Evolutionary conservation across 2,888 invertebrate genomes (phyloP).

Genomic region (Melanostoma scalare): DNA sequence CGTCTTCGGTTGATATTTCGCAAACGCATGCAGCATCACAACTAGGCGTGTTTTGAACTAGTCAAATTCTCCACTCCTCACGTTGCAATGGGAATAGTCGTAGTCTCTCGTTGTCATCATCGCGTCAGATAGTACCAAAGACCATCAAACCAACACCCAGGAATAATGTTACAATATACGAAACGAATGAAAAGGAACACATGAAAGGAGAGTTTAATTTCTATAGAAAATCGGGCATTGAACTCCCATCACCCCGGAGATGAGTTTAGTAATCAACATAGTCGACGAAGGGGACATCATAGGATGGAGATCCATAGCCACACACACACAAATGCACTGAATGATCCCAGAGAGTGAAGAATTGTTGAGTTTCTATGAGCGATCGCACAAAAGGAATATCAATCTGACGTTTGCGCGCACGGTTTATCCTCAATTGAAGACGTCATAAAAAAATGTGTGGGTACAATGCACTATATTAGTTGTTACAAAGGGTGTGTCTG

Average conservation of each 20-base stretch:
- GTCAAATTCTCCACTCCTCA: slow-evolving; percentile 33
- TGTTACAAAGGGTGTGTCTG: background rate
- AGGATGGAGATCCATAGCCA: slow-evolving; percentile 27
- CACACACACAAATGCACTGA: slow-evolving; percentile 14
- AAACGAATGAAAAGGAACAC: slow-evolving; percentile 45
- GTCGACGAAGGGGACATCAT: background rate
- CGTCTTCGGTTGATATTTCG: slow-evolving; percentile 45
- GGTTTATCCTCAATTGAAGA: slow-evolving; percentile 64
- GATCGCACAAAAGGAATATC: slow-evolving; percentile 64
- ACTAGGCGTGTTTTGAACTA: slow-evolving; percentile 51
- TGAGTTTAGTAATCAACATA: slow-evolving; percentile 62
- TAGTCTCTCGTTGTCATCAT: too few relatives aligned
- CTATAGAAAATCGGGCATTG: slow-evolving; percentile 71
- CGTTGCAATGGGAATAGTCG: background rate
- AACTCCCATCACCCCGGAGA: slow-evolving; percentile 59
- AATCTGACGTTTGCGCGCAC: slow-evolving; percentile 57
- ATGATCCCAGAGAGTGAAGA: background rate
- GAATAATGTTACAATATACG: slow-evolving; percentile 28
- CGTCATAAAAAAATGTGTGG: slow-evolving; percentile 32
- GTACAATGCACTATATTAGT: slow-evolving; percentile 25
- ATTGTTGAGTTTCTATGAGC: slow-evolving; percentile 58
- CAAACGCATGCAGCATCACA: slow-evolving; percentile 53
- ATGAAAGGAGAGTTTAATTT: slow-evolving; percentile 71
- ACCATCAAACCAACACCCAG: background rate
- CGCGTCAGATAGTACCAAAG: background rate